Evolutionary conservation across 2,797 vertebrate species (phyloP).

Genomic region (Trichosurus vulpecula): DNA sequence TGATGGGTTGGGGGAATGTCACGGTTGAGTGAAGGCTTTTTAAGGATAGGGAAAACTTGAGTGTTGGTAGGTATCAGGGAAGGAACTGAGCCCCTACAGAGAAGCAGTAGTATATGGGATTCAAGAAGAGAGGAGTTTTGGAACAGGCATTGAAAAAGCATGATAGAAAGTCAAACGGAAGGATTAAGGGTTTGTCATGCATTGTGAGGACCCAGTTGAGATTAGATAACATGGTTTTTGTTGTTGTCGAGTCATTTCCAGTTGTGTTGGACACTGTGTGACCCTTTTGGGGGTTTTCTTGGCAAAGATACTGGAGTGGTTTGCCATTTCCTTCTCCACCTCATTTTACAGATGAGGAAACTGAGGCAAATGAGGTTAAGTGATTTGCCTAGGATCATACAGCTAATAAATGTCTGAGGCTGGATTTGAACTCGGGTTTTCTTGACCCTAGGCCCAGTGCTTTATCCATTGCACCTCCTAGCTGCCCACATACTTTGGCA

Average conservation of each 20-base stretch:
- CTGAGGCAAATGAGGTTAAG: background rate
- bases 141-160: background rate
- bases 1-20: background rate
- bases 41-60: background rate
- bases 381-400: background rate
- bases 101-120: background rate
- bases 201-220: background rate
- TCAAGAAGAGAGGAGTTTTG: background rate
- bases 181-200: background rate
- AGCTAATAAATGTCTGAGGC: background rate
- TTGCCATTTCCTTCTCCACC: background rate
- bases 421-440: background rate
- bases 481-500: background rate
- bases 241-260: background rate
- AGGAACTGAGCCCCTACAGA: background rate
- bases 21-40: background rate
- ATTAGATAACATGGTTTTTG: background rate
- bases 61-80: background rate
- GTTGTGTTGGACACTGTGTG: background rate
- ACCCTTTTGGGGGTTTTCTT: background rate
- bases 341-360: background rate
- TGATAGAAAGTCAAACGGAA: background rate
- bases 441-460: background rate
- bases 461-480: background rate
- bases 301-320: background rate